Base-by-base conservation (phyloP, 1,140 invertebrate species). In the Lepidurus apus region DNA sequence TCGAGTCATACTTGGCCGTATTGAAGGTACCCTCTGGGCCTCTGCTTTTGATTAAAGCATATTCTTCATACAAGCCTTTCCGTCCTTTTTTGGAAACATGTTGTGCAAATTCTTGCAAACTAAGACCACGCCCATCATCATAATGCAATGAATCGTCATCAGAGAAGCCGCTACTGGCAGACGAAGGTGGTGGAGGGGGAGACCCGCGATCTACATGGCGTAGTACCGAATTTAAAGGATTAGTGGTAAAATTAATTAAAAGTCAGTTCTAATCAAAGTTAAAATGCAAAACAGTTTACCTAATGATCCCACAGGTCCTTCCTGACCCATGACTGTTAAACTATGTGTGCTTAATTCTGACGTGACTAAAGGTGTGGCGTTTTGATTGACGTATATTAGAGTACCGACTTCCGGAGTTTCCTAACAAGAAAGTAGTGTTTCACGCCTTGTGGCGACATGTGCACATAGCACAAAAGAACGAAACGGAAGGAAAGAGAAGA, bases 81-180 rank as follows among this genome's bases (percentile, higher is more conserved):
- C 92, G 89, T 45, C 93, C 93, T 74, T 90, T 89, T 43, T 88
- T 87, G 74, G 89, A 88, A 7, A 96, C 89, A 83, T 92, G 89
- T 80, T 93, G 89, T 26, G 95, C 90, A 83, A 97, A 90, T 83
- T 95, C 91, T 78, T 91, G 89, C 82, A 95, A 87, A 43, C 87
- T 90, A 81, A 91, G 87, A 11, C 90, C 91, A 73, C 85, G 85
- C 7, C 87, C 83, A 45, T 80, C 53, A 86, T 93, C 89, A 80
- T 90, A 91, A 86, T 91, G 93, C 82, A 93, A 85, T 82, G 91
- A 93, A 85, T 95, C 93, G 85, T 95, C 94, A 86, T 95, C 93
- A 79, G 93, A 94, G 84, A 95, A 94, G 11, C 93, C 93, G 75
- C 92, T 93, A 42, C 92, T 93, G 34, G 91, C 91, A 44, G 91